A percentile compares a stretch with the other conserved stretches of the same genome.
phyloP scores from a whole-genome alignment of 2,797 vertebrate species.

The Acrossocheilus wenchowensis region DNA sequence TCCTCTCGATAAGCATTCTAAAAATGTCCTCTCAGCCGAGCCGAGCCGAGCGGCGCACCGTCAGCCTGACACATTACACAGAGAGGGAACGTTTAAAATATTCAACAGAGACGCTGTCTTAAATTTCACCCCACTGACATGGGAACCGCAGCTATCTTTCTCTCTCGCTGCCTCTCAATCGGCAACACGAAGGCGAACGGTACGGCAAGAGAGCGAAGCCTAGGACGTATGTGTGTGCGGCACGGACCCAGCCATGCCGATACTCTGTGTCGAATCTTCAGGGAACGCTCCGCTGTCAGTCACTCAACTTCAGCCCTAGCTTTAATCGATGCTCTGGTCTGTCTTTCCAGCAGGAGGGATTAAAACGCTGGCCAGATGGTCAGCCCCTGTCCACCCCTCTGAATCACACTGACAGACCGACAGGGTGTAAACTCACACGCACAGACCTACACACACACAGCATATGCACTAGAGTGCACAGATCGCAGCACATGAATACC shows the following conservation, averaged over 20 bases:
- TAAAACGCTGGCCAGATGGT: constrained; percentile 73
- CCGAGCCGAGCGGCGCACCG: constrained; percentile 66
- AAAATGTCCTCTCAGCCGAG: constrained; percentile 76
- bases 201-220: constrained; percentile 10
- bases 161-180: constrained; percentile 26
- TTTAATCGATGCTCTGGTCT: constrained; percentile 75
- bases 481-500: constrained; percentile 49
- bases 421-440: constrained; percentile 14
- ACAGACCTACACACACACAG: constrained; percentile 41
- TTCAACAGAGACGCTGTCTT: constrained; percentile 79
- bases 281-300: constrained; percentile 54
- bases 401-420: constrained; percentile 52
- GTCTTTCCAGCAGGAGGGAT: constrained; percentile 68
- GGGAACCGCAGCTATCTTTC: constrained; percentile 56
- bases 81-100: constrained; percentile 80
- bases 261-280: constrained; percentile 48
- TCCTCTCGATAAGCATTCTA: constrained; percentile 73
- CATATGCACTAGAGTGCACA: constrained; percentile 35
- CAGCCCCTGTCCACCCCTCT: constrained; percentile 65
- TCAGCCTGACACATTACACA: constrained; percentile 77
- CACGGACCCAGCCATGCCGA: constrained; percentile 24
- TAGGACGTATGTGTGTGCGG: constrained; percentile 32
- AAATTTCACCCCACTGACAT: constrained; percentile 73
- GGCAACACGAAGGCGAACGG: neutral
- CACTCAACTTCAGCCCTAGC: constrained; percentile 22